Conservation (phyloP, 2,113 vertebrate genomes). For the Probosciger aterrimus region DNA sequence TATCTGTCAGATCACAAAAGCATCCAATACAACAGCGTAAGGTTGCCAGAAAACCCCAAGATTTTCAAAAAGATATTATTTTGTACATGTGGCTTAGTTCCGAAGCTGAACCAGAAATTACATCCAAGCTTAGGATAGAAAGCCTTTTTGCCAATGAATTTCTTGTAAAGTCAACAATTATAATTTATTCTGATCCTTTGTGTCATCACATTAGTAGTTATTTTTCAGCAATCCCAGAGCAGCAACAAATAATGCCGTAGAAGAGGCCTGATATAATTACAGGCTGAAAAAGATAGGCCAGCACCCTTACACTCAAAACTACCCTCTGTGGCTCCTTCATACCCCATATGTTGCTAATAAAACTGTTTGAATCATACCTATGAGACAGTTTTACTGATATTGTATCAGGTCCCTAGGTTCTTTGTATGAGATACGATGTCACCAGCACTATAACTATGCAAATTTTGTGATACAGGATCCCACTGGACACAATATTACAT, state of each 20-base stretch:
- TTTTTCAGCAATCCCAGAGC: slow-evolving; percentile 71
- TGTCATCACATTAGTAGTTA: slow-evolving; percentile 67
- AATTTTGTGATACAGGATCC: slow-evolving; percentile 57
- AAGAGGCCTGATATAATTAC: slow-evolving; percentile 68
- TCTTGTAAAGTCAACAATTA: slow-evolving; percentile 65
- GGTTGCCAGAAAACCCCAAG: not conserved
- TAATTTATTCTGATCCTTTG: slow-evolving; percentile 72
- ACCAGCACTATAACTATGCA: slow-evolving; percentile 66
- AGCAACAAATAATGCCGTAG: slow-evolving; percentile 72
- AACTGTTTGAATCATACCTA: slow-evolving; percentile 76
- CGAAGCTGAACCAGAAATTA: slow-evolving; percentile 9
- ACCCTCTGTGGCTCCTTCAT: slow-evolving; percentile 72
- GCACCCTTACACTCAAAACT: slow-evolving; percentile 70
- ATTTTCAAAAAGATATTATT: not conserved
- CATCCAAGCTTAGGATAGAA: not conserved
- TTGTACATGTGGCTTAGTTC: not conserved
- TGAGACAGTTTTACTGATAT: slow-evolving; percentile 73
- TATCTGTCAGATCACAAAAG: slow-evolving; percentile 1
- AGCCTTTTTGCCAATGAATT: slow-evolving; percentile 62
- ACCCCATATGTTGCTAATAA: slow-evolving; percentile 76
- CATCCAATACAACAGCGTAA: not conserved
- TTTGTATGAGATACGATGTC: slow-evolving; percentile 61
- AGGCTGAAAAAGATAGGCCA: slow-evolving; percentile 69
- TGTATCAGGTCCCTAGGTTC: slow-evolving; percentile 58
- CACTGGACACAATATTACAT: slow-evolving; percentile 45